These are phyloP conservation scores for Ardeotis arabs DNA, from an alignment of 2,113 vertebrate genomes.

Conservation along the genomic window DNA sequence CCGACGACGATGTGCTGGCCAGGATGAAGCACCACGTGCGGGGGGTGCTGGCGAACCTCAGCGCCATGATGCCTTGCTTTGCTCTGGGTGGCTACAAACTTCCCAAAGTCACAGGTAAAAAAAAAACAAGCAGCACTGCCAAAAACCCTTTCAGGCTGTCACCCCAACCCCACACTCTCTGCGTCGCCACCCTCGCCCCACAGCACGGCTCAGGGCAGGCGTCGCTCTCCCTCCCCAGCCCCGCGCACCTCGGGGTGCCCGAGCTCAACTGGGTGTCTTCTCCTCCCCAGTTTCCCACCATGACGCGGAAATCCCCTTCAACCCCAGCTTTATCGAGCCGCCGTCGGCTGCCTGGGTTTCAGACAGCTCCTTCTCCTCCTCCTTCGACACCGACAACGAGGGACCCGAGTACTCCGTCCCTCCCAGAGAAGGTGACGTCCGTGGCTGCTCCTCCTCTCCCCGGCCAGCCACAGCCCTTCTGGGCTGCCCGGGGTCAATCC, in stretches of 20 bases:
- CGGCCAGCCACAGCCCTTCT: rapidly evolving
- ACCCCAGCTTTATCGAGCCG: constrained; percentile 96
- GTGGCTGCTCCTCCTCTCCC: neutral
- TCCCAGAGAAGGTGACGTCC: constrained; percentile 84
- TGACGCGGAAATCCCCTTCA: constrained; percentile 91
- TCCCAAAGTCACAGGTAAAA: constrained; percentile 91
- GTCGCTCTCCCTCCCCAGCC: neutral
- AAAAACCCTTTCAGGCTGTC: neutral
- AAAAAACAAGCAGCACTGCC: neutral
- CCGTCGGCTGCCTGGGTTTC: constrained; percentile 90
- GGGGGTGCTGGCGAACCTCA: constrained; percentile 85
- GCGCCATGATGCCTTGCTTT: constrained; percentile 83
- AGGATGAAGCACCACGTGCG: constrained; percentile 91
- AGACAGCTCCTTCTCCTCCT: constrained; percentile 88
- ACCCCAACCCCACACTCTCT: neutral
- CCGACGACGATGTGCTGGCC: constrained; percentile 72
- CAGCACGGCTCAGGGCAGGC: rapidly evolving
- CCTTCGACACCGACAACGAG: constrained; percentile 85
- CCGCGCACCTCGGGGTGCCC: rapidly evolving
- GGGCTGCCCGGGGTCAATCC: neutral
- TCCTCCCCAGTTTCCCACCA: constrained; percentile 88
- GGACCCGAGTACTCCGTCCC: constrained; percentile 87
- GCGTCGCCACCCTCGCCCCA: neutral
- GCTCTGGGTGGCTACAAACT: constrained; percentile 84
- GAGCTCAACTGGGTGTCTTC: neutral